A percentile compares a stretch with the other conserved stretches of the same genome.
phyloP scores from a whole-genome alignment of 2,113 vertebrate species.

The Synchiropus splendidus region DNA sequence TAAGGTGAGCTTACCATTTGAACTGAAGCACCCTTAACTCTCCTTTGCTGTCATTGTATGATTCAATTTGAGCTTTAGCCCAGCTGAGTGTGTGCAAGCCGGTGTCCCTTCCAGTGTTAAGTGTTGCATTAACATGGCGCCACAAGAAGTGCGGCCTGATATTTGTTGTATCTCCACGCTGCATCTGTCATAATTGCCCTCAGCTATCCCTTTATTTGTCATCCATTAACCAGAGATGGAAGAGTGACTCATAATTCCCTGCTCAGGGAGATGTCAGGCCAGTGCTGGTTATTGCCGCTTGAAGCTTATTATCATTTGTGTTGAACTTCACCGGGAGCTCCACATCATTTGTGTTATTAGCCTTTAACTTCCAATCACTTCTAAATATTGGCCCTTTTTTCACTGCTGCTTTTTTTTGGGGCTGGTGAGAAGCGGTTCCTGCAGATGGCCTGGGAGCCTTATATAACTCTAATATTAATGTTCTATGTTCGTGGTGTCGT shows the following conservation, averaged over 20 bases:
- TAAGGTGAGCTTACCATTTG: no score
- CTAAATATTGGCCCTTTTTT: no score
- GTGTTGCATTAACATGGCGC: background rate
- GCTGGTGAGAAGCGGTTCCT: no score
- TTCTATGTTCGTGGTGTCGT: no score
- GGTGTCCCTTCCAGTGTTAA: background rate
- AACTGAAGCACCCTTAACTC: no score
- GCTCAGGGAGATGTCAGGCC: slow-evolving; percentile 12
- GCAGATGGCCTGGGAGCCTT: no score
- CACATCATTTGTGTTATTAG: no score
- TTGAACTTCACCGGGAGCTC: slow-evolving; percentile 2
- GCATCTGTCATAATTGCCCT: slow-evolving; percentile 40
- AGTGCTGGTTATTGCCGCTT: background rate
- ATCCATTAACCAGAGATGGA: slow-evolving; percentile 41
- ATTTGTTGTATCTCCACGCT: slow-evolving; percentile 4
- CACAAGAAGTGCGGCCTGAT: background rate
- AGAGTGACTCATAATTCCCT: slow-evolving; percentile 40
- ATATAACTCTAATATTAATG: no score
- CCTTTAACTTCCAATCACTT: no score
- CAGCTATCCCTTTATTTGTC: slow-evolving; percentile 34
- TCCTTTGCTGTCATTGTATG: no score
- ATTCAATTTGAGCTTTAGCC: no score
- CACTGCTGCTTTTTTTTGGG: no score
- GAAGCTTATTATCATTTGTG: slow-evolving; percentile 5
- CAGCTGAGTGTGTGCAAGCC: background rate